These are phyloP conservation scores for Pinna nobilis DNA, from an alignment of 1,140 invertebrate species.

Conservation along the genomic window DNA sequence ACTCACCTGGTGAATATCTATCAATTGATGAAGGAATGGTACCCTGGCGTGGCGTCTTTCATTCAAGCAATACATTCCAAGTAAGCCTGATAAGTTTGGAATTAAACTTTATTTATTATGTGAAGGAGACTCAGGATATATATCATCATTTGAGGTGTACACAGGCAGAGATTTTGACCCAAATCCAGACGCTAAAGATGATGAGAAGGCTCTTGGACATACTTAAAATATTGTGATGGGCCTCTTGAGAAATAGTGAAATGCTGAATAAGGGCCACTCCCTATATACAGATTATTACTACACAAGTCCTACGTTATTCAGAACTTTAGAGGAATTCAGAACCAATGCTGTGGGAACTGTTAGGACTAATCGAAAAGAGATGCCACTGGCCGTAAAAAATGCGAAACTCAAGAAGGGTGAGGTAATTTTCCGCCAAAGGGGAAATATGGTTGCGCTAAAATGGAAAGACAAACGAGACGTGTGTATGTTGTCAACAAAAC, in stretches of 20 bases:
- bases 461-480: neutral
- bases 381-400: constrained; percentile 1
- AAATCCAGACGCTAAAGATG: too few relatives aligned
- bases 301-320: constrained; percentile 6
- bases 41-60: constrained; percentile 12
- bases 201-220: too few relatives aligned
- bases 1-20: neutral
- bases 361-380: neutral
- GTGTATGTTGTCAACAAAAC: neutral
- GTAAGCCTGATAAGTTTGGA: constrained; percentile 28
- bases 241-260: constrained; percentile 18
- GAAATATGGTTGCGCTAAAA: neutral
- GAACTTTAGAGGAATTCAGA: constrained; percentile 3
- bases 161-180: constrained; percentile 34
- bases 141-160: constrained; percentile 23
- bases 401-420: neutral
- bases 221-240: constrained; percentile 32
- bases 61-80: constrained; percentile 21
- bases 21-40: constrained; percentile 27
- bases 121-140: constrained; percentile 22
- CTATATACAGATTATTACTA: constrained; percentile 32
- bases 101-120: constrained; percentile 34
- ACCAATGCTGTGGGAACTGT: constrained; percentile 21
- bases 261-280: constrained; percentile 19
- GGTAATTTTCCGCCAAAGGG: neutral